Evolutionary conservation across 2,113 vertebrate species (phyloP), one percentile per base, ranked within the genome.

Genomic region (Acrocephalus arundinaceus): DNA sequence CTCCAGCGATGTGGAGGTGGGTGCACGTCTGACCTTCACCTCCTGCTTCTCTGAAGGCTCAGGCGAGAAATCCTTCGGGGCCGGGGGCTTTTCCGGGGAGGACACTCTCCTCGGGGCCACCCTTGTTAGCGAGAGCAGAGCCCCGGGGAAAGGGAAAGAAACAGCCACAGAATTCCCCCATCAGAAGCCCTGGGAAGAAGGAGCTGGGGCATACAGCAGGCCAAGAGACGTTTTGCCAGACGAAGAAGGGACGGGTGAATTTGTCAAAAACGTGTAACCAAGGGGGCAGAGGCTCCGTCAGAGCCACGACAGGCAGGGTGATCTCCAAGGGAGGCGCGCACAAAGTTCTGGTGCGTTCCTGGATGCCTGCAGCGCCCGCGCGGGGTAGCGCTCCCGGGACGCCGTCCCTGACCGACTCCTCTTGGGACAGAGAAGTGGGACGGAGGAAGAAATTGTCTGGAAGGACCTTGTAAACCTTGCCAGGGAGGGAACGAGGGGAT

Each of bases 81-180:
- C 7, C 5, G 4, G 9, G 24, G 19, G 0, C 1, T 2, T 52
- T 67, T 13, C 43, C 4, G 1, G 20, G n/a, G 25, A 35, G 25
- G n/a, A 70, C 51, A 11, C 4, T 8, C 13, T 88, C 25, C 67
- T 62, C 3, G 23, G 23, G 27, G 22, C 15, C 48, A 18, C 3
- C 15, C 37, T 46, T 30, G 28, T 24, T 48, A 30, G 10, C 5
- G 11, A n/a, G 20, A 62, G 15, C 63, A 49, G 48, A 41, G 28
- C 7, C 59, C 57, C 14, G 14, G 28, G n/a, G 28, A 33, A 66
- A 43, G 59, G 31, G 43, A 41, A 41, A 11, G 30, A 51, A 73
- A 57, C 4, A 11, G 11, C 2, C 7, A 1, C 25, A 63, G 45
- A 8, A 39, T 11, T 5, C 27, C 11, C 11, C 15, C 2, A 2